These are phyloP conservation scores for Stichodactyla helianthus DNA, from an alignment of 64 coral and sea anemone species.

Conservation along the genomic window DNA sequence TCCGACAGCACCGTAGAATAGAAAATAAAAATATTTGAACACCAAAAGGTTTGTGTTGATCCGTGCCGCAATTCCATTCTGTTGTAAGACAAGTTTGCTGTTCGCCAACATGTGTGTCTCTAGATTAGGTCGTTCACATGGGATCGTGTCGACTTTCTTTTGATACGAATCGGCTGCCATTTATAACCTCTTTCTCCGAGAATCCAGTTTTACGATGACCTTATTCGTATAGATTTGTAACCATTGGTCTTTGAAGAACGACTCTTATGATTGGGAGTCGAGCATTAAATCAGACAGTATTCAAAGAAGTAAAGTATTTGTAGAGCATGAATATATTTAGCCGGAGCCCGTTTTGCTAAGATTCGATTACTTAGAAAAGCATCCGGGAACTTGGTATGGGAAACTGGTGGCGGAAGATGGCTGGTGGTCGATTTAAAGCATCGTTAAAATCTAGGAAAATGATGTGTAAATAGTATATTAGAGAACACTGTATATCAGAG, in stretches of 20 bases:
- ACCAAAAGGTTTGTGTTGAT: slow-evolving; percentile 68
- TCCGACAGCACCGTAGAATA: slow-evolving; percentile 64
- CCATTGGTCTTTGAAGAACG: not conserved
- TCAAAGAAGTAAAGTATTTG: not conserved
- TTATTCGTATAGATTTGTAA: not conserved
- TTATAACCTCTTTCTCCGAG: not conserved
- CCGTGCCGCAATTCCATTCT: slow-evolving; percentile 34
- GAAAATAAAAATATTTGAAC: slow-evolving; percentile 88
- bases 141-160: slow-evolving; percentile 6
- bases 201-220: not conserved
- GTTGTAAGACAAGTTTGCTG: slow-evolving; percentile 18
- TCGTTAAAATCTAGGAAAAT: not conserved
- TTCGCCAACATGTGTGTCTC: not conserved
- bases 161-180: not conserved
- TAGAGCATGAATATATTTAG: not conserved
- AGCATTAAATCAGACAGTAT: not conserved
- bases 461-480: not conserved
- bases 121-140: slow-evolving; percentile 17
- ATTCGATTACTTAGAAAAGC: not conserved
- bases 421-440: slow-evolving; percentile 6
- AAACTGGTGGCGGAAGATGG: not conserved
- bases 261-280: not conserved
- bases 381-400: not conserved
- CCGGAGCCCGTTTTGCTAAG: not conserved
- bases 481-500: too few species aligned